A percentile compares a stretch with the other conserved stretches of the same genome.
Evolutionary conservation across 2,888 invertebrate species (phyloP).

Genomic region (Gibbula magus): DNA sequence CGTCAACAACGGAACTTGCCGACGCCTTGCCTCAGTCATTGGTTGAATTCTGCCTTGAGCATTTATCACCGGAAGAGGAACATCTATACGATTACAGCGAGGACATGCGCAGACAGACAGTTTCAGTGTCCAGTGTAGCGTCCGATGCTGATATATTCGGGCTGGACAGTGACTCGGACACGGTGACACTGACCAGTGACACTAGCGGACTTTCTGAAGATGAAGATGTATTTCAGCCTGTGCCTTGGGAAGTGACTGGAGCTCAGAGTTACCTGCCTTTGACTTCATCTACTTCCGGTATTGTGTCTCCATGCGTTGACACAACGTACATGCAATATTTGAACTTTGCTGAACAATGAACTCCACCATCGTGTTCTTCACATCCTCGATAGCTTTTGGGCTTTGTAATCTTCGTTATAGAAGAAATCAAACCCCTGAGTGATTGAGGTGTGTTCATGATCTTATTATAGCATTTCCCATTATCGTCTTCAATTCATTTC

Average conservation of each 20-base stretch:
- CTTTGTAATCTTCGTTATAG: too few species aligned
- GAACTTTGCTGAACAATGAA: not conserved
- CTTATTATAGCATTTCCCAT: too few species aligned
- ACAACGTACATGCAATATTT: not conserved
- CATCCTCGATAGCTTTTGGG: too few species aligned
- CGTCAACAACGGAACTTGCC: not conserved
- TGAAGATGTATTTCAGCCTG: not conserved
- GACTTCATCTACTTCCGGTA: not conserved
- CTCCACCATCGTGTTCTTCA: too few species aligned
- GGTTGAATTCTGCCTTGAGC: not conserved
- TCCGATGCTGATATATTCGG: not conserved
- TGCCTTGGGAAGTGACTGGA: not conserved
- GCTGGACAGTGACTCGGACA: not conserved
- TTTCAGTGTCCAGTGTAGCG: not conserved
- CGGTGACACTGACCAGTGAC: not conserved
- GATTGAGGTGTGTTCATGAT: too few species aligned
- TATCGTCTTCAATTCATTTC: too few species aligned
- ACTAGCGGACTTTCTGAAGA: not conserved
- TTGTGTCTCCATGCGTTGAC: not conserved
- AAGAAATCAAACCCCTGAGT: too few species aligned
- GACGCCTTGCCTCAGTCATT: not conserved
- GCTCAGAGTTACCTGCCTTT: not conserved
- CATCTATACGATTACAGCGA: not conserved
- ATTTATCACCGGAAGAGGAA: not conserved
- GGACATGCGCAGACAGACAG: conserved; percentile 13